phyloP scores from a whole-genome alignment of 1,140 invertebrate genomes.

The Psix sp. region DNA sequence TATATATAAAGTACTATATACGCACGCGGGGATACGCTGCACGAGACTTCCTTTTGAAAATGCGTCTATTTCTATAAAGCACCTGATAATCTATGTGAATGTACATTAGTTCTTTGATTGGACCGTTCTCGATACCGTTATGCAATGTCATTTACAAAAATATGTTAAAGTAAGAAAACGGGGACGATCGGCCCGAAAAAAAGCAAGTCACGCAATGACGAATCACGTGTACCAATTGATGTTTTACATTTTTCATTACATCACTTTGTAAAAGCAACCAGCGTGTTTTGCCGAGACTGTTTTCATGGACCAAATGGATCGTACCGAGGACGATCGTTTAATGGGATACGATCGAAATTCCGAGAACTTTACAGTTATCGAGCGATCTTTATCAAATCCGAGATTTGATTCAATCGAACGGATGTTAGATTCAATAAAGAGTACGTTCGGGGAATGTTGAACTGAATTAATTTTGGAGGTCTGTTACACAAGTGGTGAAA shows the following conservation, averaged over 20 bases:
- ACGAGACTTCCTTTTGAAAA: constrained; percentile 45
- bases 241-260: constrained; percentile 30
- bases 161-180: constrained; percentile 35
- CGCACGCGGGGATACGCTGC: constrained; percentile 27
- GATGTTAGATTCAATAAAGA: no score
- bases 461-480: no score
- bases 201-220: constrained; percentile 56
- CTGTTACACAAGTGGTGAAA: no score
- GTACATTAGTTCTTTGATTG: constrained; percentile 62
- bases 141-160: constrained; percentile 65
- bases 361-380: constrained; percentile 26
- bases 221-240: constrained; percentile 37
- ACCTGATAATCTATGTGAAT: constrained; percentile 52
- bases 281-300: constrained; percentile 11
- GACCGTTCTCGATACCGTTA: constrained; percentile 71
- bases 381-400: no score
- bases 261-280: constrained; percentile 13
- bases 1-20: constrained; percentile 49
- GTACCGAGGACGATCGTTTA: neutral
- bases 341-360: constrained; percentile 8
- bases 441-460: no score
- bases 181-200: constrained; percentile 40
- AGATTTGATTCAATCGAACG: no score
- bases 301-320: constrained; percentile 5
- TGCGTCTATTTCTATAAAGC: constrained; percentile 45